A percentile compares a stretch with the other conserved stretches of the same genome.
These are phyloP conservation scores for Chaetura pelagica DNA, from an alignment of 2,113 vertebrate species.

Conservation along the genomic window DNA sequence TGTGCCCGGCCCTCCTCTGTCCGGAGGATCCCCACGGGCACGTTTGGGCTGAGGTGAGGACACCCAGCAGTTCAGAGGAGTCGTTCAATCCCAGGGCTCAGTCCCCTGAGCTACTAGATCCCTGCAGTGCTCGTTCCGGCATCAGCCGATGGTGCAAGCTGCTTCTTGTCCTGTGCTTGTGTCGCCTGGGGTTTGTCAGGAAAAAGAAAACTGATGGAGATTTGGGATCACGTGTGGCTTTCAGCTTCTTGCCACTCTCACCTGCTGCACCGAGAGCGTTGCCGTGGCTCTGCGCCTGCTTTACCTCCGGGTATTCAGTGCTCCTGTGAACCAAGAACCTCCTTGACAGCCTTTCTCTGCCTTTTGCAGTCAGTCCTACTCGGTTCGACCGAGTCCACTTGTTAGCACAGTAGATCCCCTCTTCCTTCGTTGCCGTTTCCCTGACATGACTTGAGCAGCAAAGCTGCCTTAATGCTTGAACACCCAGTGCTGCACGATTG, in stretches of 20 bases:
- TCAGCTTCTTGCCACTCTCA: constrained; percentile 17
- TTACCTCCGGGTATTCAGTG: not conserved
- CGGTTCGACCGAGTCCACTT: not conserved
- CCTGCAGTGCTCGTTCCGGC: not conserved
- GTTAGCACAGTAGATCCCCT: not conserved
- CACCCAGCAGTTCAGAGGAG: not conserved
- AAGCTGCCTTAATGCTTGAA: constrained; percentile 44
- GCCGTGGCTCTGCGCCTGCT: not conserved
- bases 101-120: not conserved
- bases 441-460: constrained; percentile 36
- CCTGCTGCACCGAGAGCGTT: not conserved
- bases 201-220: not conserved
- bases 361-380: not conserved
- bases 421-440: constrained; percentile 8
- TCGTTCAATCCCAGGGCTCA: fast-evolving
- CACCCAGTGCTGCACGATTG: constrained; percentile 35
- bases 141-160: not conserved
- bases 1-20: not conserved
- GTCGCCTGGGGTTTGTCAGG: constrained; percentile 19
- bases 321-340: not conserved
- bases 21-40: not conserved
- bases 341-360: not conserved
- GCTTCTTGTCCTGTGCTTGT: constrained; percentile 1
- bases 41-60: not conserved
- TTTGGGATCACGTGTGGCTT: not conserved